Base-by-base conservation (phyloP, 2,888 invertebrate genomes). In the Caenorhabditis japonica region DNA sequence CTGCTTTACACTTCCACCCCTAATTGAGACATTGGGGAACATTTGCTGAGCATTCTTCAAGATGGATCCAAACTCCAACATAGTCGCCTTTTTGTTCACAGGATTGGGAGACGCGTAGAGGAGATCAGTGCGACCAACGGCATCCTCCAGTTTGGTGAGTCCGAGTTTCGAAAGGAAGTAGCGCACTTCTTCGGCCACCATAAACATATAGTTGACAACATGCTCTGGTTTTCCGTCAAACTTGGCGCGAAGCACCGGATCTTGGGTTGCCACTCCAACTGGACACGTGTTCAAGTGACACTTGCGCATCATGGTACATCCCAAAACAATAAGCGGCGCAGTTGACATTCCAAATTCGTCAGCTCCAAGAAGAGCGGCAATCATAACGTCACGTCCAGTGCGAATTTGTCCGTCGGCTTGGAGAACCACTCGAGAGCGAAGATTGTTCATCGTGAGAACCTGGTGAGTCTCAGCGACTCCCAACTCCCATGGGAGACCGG, bases 241-340 rank as follows among this genome's bases (percentile, higher is more conserved):
- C 89, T 97, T 99, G 89, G 94, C 93, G 25, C 99, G 91, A 51
- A 99, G 90, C 13, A 93, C 91, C 0, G 97, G 97, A 90, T 99
- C 99, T 89, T 97, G 99, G 0, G 99, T 99, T 1, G 97, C 97
- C 86, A 99, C 94, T 74, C 99, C 99, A 71, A 99, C 99, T 0
- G 99, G 99, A 82, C 99, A 99, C 7, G 97, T 99, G 90, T 99
- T 99, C 83, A 99, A 90, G 89, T 99, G 99, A 87, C 99, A 99
- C 89, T 99, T 99, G 66, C 99, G 91, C 99, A 99, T 99, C 99
- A 99, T 99, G 0, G 97, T 99, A 88, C 99, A 99, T 3, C 99
- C 99, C 89, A 99, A 92, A 1, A 94, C 95, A 86, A 99, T 97
- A 55, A 99, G 91, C 0, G 99, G 97, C 2, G 97, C 97, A 0